phyloP scores from a whole-genome alignment of 2,888 invertebrate species.

The Hymenopus coronatus region DNA sequence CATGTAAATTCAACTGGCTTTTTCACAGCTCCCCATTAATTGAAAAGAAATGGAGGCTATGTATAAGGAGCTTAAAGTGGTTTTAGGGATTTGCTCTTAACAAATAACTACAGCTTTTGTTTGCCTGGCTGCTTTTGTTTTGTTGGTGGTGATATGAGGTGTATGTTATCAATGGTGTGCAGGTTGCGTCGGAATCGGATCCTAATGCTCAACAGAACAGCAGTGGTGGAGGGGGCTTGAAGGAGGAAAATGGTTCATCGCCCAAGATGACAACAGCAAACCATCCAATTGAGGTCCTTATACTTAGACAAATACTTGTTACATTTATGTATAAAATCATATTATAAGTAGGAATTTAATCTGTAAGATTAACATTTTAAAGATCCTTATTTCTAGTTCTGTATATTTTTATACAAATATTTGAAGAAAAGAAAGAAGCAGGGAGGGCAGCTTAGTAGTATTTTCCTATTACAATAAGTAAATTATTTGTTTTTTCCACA shows the following conservation, averaged over 20 bases:
- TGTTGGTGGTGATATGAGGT: not conserved
- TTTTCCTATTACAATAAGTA: too few relatives aligned
- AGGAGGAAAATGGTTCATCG: not conserved
- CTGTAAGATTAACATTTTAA: too few relatives aligned
- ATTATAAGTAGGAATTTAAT: too few relatives aligned
- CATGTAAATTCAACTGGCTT: too few relatives aligned
- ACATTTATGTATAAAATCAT: too few relatives aligned
- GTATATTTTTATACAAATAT: too few relatives aligned
- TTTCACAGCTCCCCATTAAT: too few relatives aligned
- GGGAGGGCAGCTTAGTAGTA: too few relatives aligned
- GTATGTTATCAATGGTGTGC: not conserved
- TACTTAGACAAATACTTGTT: not conserved
- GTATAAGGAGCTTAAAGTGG: not conserved
- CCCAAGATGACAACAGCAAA: not conserved
- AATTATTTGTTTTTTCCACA: too few relatives aligned
- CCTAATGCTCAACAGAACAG: not conserved
- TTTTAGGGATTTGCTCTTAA: not conserved
- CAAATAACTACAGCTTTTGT: not conserved
- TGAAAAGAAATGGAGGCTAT: not conserved
- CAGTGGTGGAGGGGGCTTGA: not conserved
- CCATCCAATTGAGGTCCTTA: not conserved
- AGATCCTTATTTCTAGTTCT: too few relatives aligned
- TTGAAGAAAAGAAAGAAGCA: too few relatives aligned
- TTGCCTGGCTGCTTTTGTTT: not conserved
- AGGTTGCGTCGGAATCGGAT: not conserved